Conservation (phyloP, 2,113 vertebrate species). For the Telmatochromis brichardi region DNA sequence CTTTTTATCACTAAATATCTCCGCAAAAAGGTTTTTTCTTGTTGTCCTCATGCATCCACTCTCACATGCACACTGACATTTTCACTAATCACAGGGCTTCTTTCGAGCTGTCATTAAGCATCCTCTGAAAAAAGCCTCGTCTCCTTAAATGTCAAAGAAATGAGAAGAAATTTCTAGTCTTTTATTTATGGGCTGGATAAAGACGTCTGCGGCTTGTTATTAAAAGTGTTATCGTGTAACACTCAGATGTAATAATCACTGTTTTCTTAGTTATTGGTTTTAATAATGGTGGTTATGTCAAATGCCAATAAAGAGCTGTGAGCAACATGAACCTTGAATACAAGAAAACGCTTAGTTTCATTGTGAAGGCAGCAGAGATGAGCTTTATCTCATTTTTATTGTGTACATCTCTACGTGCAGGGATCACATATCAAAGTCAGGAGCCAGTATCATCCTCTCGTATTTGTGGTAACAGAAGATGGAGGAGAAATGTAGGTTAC, state of each 20-base stretch:
- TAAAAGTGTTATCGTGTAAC: not conserved
- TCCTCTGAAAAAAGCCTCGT: not conserved
- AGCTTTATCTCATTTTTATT: not conserved
- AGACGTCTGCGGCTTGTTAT: not conserved
- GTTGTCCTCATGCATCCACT: not conserved
- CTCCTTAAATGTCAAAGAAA: not conserved
- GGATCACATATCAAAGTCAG: not conserved
- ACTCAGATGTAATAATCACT: not conserved
- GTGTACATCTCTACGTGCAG: not conserved
- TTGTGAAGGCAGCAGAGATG: not conserved
- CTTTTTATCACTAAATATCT: not conserved
- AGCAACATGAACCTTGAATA: not conserved
- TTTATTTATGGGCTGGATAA: not conserved
- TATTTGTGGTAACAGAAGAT: not conserved
- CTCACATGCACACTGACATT: not conserved
- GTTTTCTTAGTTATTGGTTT: not conserved
- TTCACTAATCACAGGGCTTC: not conserved
- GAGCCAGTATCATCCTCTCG: not conserved
- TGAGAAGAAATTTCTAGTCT: not conserved
- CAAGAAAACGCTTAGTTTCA: not conserved
- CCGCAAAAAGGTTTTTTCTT: not conserved
- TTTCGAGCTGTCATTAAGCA: not conserved
- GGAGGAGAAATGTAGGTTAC: constrained; percentile 39
- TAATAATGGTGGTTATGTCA: not conserved
- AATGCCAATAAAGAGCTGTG: not conserved